Percentiles rank a stretch among this genome's conserved stretches.
Evolutionary conservation across 2,888 invertebrate genomes (phyloP).

Genomic region (Acrobasis consociella): DNA sequence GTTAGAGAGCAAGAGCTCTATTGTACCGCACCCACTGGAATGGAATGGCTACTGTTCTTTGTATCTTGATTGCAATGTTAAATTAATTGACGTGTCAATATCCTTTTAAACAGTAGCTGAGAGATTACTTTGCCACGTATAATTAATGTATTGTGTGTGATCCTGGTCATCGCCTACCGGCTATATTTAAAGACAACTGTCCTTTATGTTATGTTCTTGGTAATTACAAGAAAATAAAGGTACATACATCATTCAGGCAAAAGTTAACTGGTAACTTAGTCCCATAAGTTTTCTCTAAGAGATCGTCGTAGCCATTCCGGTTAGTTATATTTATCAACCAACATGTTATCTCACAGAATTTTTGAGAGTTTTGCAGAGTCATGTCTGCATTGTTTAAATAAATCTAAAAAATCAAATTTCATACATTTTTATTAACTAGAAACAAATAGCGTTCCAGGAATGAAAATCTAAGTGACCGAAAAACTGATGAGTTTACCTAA

Average conservation of each 20-base stretch:
- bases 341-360: background rate
- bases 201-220: background rate
- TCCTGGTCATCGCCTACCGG: background rate
- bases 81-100: slow-evolving; percentile 26
- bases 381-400: no score
- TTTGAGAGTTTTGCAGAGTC: no score
- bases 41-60: slow-evolving; percentile 42
- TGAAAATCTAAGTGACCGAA: no score
- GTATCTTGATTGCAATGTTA: slow-evolving; percentile 17
- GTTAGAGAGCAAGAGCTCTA: slow-evolving; percentile 38
- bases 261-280: background rate
- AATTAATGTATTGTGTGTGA: slow-evolving; percentile 9
- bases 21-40: slow-evolving; percentile 41
- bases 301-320: no score
- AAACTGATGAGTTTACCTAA: no score
- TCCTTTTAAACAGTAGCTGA: slow-evolving; percentile 26
- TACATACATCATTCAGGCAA: background rate
- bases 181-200: slow-evolving; percentile 14
- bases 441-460: no score
- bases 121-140: background rate
- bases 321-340: background rate
- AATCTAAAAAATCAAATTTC: no score
- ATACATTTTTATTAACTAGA: no score
- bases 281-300: no score
- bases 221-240: background rate